Evolutionary conservation across 2,888 invertebrate genomes (phyloP).

Genomic region (Rhyacophila evoluta): DNA sequence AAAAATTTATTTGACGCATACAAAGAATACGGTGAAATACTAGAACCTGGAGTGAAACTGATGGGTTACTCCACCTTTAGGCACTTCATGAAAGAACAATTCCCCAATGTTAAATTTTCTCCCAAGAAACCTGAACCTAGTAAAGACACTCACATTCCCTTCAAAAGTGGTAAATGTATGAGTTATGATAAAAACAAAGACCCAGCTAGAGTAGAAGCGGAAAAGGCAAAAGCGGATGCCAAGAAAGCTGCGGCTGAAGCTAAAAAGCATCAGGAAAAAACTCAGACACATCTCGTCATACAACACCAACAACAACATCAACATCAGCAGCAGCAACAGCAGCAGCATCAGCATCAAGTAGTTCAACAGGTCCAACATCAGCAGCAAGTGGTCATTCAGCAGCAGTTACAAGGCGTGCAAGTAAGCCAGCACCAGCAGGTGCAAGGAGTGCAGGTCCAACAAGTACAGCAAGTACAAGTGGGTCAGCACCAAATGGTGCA

Average conservation of each 20-base stretch:
- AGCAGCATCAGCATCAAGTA: conserved; percentile 63
- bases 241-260: conserved; percentile 69
- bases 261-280: conserved; percentile 60
- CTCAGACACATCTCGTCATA: conserved; percentile 55
- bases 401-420: conserved; percentile 59
- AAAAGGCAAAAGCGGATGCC: conserved; percentile 63
- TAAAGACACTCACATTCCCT: conserved; percentile 64
- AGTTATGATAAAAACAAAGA: conserved; percentile 69
- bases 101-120: conserved; percentile 82
- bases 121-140: conserved; percentile 70
- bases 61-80: conserved; percentile 87
- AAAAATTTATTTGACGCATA: conserved; percentile 82
- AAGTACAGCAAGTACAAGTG: conserved; percentile 61
- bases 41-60: conserved; percentile 78
- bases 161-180: conserved; percentile 71
- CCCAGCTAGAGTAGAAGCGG: conserved; percentile 66
- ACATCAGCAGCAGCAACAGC: conserved; percentile 62
- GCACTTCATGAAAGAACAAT: conserved; percentile 85
- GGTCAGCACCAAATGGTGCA: conserved; percentile 61
- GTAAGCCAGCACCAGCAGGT: conserved; percentile 69
- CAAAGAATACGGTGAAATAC: conserved; percentile 78
- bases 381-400: conserved; percentile 60
- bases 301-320: conserved; percentile 62
- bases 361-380: conserved; percentile 65
- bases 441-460: conserved; percentile 65